phyloP scores from a whole-genome alignment of 2,113 vertebrate species.

The Corydoras maculifer region DNA sequence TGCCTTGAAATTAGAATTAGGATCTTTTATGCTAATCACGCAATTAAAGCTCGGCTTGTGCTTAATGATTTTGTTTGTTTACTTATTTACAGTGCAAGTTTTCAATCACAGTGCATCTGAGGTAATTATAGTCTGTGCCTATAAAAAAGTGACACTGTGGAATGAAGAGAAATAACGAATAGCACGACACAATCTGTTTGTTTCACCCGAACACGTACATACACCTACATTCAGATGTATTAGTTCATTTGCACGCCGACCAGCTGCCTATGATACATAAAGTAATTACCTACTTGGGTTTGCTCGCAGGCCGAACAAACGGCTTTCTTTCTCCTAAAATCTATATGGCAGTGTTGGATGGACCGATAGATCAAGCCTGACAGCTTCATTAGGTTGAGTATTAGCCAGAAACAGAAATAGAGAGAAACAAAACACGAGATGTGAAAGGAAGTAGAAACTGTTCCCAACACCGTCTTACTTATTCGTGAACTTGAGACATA shows the following conservation, averaged over 20 bases:
- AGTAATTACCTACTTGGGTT: conserved; percentile 49
- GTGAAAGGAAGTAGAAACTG: neutral
- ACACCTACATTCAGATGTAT: conserved; percentile 24
- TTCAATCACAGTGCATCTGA: neutral
- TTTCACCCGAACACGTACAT: neutral
- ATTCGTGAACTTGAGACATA: neutral
- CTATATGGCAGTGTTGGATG: conserved; percentile 15
- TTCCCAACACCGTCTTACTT: conserved; percentile 5
- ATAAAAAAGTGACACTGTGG: neutral
- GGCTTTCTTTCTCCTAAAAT: conserved; percentile 14
- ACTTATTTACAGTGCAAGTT: conserved; percentile 2
- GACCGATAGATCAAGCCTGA: conserved; percentile 48
- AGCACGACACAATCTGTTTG: neutral
- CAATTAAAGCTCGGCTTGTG: conserved; percentile 1
- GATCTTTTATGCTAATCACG: conserved; percentile 12
- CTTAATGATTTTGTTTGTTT: conserved; percentile 9
- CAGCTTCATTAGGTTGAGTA: conserved; percentile 54
- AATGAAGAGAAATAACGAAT: conserved; percentile 5
- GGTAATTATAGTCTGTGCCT: neutral
- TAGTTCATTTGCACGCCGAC: conserved; percentile 19
- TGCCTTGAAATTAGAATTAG: conserved; percentile 1
- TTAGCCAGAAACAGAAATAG: conserved; percentile 28
- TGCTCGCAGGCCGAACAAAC: conserved; percentile 37
- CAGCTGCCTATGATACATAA: conserved; percentile 28
- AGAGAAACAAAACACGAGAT: neutral